Conservation (phyloP, 2,888 invertebrate species). For the Epsilonema sp. region DNA sequence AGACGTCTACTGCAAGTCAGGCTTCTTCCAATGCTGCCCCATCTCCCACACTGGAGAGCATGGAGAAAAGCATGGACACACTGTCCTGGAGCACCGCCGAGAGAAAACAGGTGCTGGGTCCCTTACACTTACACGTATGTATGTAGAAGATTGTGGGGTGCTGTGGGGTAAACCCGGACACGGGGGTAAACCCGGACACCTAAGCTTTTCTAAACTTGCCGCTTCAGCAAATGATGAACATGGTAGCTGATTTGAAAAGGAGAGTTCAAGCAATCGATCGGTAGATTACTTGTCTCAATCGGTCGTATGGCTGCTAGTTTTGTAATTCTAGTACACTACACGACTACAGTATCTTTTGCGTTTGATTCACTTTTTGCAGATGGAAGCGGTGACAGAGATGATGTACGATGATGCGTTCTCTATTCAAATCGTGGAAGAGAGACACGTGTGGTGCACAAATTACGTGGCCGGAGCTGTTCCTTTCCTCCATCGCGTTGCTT, state of each 20-base stretch:
- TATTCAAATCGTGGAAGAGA: constrained; percentile 25
- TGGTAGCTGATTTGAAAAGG: no score
- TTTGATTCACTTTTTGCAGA: constrained; percentile 13
- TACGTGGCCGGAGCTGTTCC: constrained; percentile 31
- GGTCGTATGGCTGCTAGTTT: background rate
- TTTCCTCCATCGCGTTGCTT: constrained; percentile 28
- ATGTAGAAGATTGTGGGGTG: no score
- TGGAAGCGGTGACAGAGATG: constrained; percentile 26
- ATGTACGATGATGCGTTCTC: constrained; percentile 32
- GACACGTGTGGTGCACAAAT: constrained; percentile 24
- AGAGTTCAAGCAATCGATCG: no score
- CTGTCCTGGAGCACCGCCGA: background rate
- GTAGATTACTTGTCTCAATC: no score
- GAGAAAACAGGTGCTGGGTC: background rate
- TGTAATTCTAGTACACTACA: background rate
- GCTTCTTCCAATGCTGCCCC: background rate
- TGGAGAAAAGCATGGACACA: background rate
- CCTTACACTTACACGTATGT: background rate
- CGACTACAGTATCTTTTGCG: background rate
- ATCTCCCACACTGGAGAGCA: background rate
- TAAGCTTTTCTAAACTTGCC: no score
- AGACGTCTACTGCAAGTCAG: no score
- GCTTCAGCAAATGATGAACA: no score
- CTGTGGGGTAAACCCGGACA: no score
- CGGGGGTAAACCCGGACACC: no score